Evolutionary conservation across 1,140 invertebrate genomes (phyloP).

Genomic region (Scaptomyza graminum): DNA sequence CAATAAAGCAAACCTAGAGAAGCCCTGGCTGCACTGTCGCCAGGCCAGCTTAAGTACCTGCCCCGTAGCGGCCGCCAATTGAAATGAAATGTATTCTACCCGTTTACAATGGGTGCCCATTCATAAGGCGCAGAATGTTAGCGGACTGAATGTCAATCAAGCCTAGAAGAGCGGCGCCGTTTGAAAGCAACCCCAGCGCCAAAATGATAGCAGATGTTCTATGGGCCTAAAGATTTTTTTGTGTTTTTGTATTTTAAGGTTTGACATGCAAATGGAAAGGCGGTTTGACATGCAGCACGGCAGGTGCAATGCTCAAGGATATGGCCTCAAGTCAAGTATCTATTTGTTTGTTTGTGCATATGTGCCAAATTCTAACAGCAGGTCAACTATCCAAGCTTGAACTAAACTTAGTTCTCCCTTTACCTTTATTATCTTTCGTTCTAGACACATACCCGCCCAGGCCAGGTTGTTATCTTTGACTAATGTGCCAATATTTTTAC

Average conservation of each 20-base stretch:
- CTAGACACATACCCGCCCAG: constrained; percentile 1
- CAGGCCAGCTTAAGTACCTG: constrained; percentile 68
- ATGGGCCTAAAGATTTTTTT: constrained; percentile 54
- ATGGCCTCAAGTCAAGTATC: constrained; percentile 54
- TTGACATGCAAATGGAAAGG: constrained; percentile 72
- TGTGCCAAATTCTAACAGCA: constrained; percentile 70
- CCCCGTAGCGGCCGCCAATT: constrained; percentile 40
- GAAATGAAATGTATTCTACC: constrained; percentile 20
- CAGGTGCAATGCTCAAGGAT: constrained; percentile 61
- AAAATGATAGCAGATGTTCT: constrained; percentile 76
- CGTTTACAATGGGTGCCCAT: constrained; percentile 70
- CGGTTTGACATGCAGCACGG: constrained; percentile 39
- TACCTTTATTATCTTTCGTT: neutral
- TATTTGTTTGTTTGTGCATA: constrained; percentile 24
- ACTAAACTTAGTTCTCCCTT: constrained; percentile 17
- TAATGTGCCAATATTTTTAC: constrained; percentile 80
- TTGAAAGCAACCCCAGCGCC: constrained; percentile 38
- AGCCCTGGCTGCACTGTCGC: constrained; percentile 50
- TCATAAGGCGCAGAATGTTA: constrained; percentile 50
- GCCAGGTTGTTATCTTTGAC: constrained; percentile 60
- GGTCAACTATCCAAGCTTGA: constrained; percentile 58
- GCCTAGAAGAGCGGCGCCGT: constrained; percentile 31
- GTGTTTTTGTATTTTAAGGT: constrained; percentile 11
- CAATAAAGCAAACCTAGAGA: constrained; percentile 56
- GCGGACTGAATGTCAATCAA: constrained; percentile 68